Evolutionary conservation across 2,113 vertebrate species (phyloP).

Genomic region (Boulengeromyrus knoepffleri): DNA sequence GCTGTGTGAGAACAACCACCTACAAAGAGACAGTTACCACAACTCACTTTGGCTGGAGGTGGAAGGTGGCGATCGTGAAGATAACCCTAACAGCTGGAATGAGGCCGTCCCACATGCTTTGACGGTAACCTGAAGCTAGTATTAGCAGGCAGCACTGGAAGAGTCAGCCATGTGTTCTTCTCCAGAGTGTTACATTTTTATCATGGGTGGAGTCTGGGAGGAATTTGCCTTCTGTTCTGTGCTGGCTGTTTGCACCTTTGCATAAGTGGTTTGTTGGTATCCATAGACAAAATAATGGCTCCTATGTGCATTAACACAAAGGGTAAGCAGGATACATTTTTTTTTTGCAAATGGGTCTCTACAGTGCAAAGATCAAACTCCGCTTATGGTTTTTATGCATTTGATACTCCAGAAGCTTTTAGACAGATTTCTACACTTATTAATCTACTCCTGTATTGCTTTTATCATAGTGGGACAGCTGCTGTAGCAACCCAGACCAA

Average conservation of each 20-base stretch:
- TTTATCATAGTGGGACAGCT: neutral
- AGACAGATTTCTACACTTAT: neutral
- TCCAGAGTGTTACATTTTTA: neutral
- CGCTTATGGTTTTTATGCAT: neutral
- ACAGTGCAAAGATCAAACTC: neutral
- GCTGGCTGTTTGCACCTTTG: neutral
- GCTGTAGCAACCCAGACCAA: neutral
- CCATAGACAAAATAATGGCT: neutral
- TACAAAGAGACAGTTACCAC: neutral
- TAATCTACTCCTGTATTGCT: neutral
- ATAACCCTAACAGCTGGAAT: neutral
- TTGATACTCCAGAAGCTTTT: neutral
- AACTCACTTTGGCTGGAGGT: neutral
- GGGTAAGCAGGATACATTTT: neutral
- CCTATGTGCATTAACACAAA: neutral
- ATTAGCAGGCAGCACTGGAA: too few species aligned
- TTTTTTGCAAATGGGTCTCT: neutral
- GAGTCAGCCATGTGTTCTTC: neutral
- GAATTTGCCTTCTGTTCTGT: neutral
- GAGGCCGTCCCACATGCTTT: neutral
- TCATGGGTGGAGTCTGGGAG: neutral
- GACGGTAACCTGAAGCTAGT: neutral
- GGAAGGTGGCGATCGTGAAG: neutral
- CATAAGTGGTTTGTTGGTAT: neutral
- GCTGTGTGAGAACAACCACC: neutral